Evolutionary conservation across 1,140 invertebrate species (phyloP), one percentile per base, ranked within the genome.

Genomic region (Drosophila erecta): DNA sequence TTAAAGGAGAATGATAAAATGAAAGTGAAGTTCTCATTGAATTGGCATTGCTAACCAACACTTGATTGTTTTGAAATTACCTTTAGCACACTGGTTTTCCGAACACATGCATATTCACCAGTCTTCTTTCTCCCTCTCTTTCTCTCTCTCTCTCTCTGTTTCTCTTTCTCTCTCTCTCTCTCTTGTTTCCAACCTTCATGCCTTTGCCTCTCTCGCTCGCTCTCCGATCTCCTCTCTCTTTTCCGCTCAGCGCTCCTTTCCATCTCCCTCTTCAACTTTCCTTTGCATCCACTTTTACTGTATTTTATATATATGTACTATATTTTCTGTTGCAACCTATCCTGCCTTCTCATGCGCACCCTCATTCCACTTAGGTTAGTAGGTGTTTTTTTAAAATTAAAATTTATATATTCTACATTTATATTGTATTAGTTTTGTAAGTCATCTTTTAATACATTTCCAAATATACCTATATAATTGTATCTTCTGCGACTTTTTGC

Each of bases 401-500:
- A 50, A 69, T 37, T 57, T 54, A 57, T 69, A 69, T 69, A 64
- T 46, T 61, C 44, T 58, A 80, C 72, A 76, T 66, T 40, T 46
- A 72, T 71, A 49, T 83, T 84, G 76, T 84, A 75, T 71, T 84
- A 83, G 80, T 57, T 71, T 22, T 62, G 47, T 84, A 83, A 83
- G 80, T 51, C 49, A 76, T 53, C 49, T 84, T 55, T 64, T 49
- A 62, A 77, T 59, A 54, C 54, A 67, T 59, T 57, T 56, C 53
- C 54, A 84, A 84, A 84, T 76, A 84, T 79, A 81, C 46, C 59
- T 47, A 78, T 66, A 62, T 65, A 61, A 62, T 56, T 46, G 44
- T 56, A 56, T 5, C 4, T 41, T 12, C 51, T 12, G 8, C 11
- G 64, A 54, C 24, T 70, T 46, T 55, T 70, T 70, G 50, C 33